Base-by-base conservation (phyloP, 2,113 vertebrate species). In the Lamprologus tigripictilis region DNA sequence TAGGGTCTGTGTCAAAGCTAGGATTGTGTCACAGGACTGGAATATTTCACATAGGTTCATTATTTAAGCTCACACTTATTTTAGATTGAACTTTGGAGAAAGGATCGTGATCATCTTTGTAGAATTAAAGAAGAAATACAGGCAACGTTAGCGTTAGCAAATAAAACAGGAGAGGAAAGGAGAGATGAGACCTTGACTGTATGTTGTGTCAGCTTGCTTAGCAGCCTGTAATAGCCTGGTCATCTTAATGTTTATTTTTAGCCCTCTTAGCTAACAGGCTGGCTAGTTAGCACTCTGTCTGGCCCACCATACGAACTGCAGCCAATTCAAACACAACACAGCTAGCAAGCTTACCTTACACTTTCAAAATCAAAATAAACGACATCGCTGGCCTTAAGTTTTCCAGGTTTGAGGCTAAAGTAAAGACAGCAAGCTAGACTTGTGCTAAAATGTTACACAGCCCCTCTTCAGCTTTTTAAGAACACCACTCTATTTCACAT, bases 161-260 rank as follows among this genome's bases (percentile, higher is more conserved):
- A 57, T 47, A 76, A 28, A 51, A 49, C 9, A 21, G 8, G 26
- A 83, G 45, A 66, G 63, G 37, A 49, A 37, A 42, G 21, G 7
- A 42, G 63, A 68, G 54, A 11, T 40, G 66, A 54, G 45, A 33
- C 26, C 45, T 42, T 51, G 78, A 53, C 47, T 68, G 40, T 83
- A 76, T 85, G 89, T 66, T 58, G 79, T 85, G 89, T 76, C 68
- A 78, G 79, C 42, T 86, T 89, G 85, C 49, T 83, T 89, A 80
- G 61, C 63, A 80, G 61, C 66, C 73, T 88, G 13, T 68, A 83
- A 89, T 87, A 92, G 85, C 85, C 23, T 45, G n/a, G 80, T 90
- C 85, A 89, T 51, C 83, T 81, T 80, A 9, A 28, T 66, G 47
- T 83, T 82, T 93, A 93, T 93, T 87, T 94, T 90, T 91, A 94